Evolutionary conservation across 2,888 invertebrate species (phyloP), one percentile per base, ranked within the genome.

Genomic region (Aporophyla lueneburgensis): DNA sequence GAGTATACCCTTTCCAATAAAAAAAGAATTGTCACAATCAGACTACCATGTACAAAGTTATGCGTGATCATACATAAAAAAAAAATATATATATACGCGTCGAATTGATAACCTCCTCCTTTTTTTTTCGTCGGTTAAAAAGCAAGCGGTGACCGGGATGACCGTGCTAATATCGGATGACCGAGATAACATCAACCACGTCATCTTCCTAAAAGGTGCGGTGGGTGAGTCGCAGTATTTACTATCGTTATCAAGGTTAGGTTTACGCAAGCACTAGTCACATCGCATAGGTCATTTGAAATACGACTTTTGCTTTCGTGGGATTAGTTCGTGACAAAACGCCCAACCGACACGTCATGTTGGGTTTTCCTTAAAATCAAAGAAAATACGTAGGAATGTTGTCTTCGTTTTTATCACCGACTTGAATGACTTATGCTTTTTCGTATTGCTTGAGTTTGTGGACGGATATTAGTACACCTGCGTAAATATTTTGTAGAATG

Each of bases 221-320:
- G 83, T 87, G 88, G 87, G 87, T 87, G 87, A 88, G 87, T 85
- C 88, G 76, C 67, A 79, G 82, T 80, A 80, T 83, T 82, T 71
- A 78, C 80, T 74, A 78, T 76, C 74, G 70, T 71, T 78, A 79
- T 75, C 88, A 87, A 87, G 88, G 88, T 81, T 83, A 86, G 80
- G 58, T 86, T 83, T 83, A 88, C 88, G 83, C 79, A 83, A 85
- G 63, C 75, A 78, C 68, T 80, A 82, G 71, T 73, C 69, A 67
- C 54, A 74, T 80, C n/a, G 67, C 70, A 66, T 71, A 76, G 75
- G 53, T 82, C 70, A 65, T 73, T 83, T 76, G 3, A 63, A 83
- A 79, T 74, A 76, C 53, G 46, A 86, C 72, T 73, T 56, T 71
- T 75, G 59, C 61, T 76, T 76, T 79, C 71, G 6, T 65, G 19